phyloP scores from a whole-genome alignment of 2,113 vertebrate genomes.

The Cavia aperea region DNA sequence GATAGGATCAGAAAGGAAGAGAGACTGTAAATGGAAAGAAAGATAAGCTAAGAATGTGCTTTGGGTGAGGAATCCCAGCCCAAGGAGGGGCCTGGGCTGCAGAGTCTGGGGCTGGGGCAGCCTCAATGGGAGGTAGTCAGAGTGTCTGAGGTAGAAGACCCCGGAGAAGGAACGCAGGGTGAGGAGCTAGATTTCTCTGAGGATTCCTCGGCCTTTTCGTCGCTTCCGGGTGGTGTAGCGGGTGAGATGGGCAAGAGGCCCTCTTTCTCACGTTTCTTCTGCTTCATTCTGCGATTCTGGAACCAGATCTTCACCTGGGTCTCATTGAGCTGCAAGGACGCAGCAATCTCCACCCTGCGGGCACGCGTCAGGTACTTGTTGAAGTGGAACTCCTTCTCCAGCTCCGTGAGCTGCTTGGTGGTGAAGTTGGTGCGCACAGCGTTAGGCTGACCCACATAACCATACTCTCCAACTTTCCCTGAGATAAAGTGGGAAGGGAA shows the following conservation, averaged over 20 bases:
- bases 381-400: slow-evolving; percentile 99
- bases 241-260: slow-evolving; percentile 86
- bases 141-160: slow-evolving; percentile 86
- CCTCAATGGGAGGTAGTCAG: slow-evolving; percentile 84
- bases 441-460: slow-evolving; percentile 92
- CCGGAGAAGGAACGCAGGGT: slow-evolving; percentile 87
- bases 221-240: slow-evolving; percentile 78
- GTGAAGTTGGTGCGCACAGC: slow-evolving; percentile 97
- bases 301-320: slow-evolving; percentile 99
- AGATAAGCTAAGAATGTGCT: slow-evolving; percentile 71
- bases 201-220: slow-evolving; percentile 88
- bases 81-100: neutral
- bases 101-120: neutral
- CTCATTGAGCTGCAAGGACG: slow-evolving; percentile 95
- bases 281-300: slow-evolving; percentile 98
- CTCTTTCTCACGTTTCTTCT: slow-evolving; percentile 98
- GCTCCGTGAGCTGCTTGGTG: slow-evolving; percentile 96
- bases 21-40: slow-evolving; percentile 52
- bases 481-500: slow-evolving; percentile 22
- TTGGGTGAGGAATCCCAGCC: slow-evolving; percentile 41
- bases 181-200: slow-evolving; percentile 92
- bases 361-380: slow-evolving; percentile 98
- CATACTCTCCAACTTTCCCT: slow-evolving; percentile 95
- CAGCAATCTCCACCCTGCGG: slow-evolving; percentile 94
- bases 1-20: slow-evolving; percentile 59